phyloP scores from a whole-genome alignment of 2,797 vertebrate species.

The Limosa lapponica region DNA sequence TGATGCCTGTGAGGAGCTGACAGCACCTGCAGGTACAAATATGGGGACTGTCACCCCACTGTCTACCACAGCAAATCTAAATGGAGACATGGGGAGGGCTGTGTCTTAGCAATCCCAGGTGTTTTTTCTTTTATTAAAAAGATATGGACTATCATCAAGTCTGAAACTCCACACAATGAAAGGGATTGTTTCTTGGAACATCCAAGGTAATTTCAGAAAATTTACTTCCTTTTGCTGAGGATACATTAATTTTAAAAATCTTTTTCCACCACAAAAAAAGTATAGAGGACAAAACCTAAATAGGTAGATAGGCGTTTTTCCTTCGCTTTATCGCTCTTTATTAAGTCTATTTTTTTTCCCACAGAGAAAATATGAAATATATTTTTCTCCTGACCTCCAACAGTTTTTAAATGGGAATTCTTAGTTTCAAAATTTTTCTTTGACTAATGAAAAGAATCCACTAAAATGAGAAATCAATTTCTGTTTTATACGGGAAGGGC shows the following conservation, averaged over 20 bases:
- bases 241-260: neutral
- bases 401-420: neutral
- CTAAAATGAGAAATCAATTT: neutral
- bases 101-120: neutral
- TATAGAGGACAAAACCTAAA: accelerated
- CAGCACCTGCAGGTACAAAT: neutral
- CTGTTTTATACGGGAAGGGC: neutral
- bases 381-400: neutral
- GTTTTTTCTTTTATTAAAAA: neutral
- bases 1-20: neutral
- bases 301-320: neutral
- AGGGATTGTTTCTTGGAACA: neutral
- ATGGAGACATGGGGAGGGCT: neutral
- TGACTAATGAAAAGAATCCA: neutral
- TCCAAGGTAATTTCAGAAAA: neutral
- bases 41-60: neutral
- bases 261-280: neutral
- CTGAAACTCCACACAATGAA: neutral
- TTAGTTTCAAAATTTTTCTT: neutral
- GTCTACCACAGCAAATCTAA: neutral
- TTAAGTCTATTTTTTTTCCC: accelerated
- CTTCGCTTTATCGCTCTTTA: neutral
- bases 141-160: accelerated
- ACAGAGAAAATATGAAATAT: neutral
- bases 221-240: neutral